Conservation (phyloP, 2,888 invertebrate species). For the Pandemis heparana region DNA sequence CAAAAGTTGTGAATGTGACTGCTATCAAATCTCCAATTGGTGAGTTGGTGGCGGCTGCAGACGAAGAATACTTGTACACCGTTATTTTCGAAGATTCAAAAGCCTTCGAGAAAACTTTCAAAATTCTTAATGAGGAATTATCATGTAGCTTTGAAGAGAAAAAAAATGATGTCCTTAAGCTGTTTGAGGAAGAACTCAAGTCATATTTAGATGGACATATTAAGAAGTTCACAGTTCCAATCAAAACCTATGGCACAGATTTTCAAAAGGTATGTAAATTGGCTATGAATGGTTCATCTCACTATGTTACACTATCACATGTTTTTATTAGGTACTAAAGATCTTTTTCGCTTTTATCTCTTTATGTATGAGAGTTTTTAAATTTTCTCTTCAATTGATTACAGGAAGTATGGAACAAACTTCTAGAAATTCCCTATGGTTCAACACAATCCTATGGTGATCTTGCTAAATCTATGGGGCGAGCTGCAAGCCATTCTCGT, state of each 20-base stretch:
- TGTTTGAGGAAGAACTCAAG: slow-evolving; percentile 60
- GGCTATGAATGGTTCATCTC: too few relatives aligned
- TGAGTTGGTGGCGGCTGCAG: slow-evolving; percentile 64
- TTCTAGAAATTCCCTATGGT: slow-evolving; percentile 70
- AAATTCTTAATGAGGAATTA: slow-evolving; percentile 55
- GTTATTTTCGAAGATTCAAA: slow-evolving; percentile 70
- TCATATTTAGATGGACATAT: slow-evolving; percentile 68
- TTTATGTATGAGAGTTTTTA: too few relatives aligned
- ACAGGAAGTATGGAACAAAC: slow-evolving; percentile 74
- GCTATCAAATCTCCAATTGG: slow-evolving; percentile 67
- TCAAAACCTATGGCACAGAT: slow-evolving; percentile 72
- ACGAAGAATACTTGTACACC: slow-evolving; percentile 65
- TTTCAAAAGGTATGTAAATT: slow-evolving; percentile 71
- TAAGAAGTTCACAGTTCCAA: slow-evolving; percentile 66
- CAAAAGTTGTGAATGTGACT: slow-evolving; percentile 51
- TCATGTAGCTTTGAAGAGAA: slow-evolving; percentile 58
- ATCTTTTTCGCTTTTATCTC: too few relatives aligned
- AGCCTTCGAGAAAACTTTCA: slow-evolving; percentile 63
- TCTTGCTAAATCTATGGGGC: slow-evolving; percentile 68
- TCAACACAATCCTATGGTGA: slow-evolving; percentile 72
- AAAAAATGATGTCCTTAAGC: slow-evolving; percentile 60
- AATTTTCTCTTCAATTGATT: slow-evolving; percentile 34
- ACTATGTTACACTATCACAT: too few relatives aligned
- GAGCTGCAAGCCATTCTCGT: slow-evolving; percentile 68
- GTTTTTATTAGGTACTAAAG: too few relatives aligned